A percentile compares a stretch with the other conserved stretches of the same genome.
phyloP scores from a whole-genome alignment of 2,888 invertebrate genomes.

The Stegophylla sp. region DNA sequence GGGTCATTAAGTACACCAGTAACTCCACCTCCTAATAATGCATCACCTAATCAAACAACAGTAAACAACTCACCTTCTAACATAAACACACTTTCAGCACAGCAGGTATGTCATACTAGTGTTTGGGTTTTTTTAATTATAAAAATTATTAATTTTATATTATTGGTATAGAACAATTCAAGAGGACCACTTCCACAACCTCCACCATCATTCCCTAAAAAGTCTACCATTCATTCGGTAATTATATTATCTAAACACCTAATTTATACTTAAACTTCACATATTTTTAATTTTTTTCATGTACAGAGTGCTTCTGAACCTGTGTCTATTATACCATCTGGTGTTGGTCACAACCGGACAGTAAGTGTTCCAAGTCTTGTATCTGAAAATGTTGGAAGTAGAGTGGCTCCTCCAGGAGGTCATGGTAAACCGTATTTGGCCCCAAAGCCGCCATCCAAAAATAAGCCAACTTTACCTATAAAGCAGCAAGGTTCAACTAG shows the following conservation, averaged over 20 bases:
- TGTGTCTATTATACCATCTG: constrained; percentile 65
- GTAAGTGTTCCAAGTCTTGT: constrained; percentile 60
- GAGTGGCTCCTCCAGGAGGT: constrained; percentile 64
- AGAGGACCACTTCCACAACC: constrained; percentile 80
- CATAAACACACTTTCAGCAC: constrained; percentile 38
- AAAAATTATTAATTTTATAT: neutral
- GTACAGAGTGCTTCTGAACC: constrained; percentile 72
- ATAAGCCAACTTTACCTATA: constrained; percentile 73
- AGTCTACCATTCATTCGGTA: constrained; percentile 64
- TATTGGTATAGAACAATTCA: constrained; percentile 65
- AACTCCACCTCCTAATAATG: constrained; percentile 19
- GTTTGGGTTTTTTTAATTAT: neutral
- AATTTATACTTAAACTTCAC: neutral
- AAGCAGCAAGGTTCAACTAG: constrained; percentile 67
- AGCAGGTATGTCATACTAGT: constrained; percentile 23
- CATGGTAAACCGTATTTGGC: constrained; percentile 84
- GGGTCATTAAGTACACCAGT: constrained; percentile 3
- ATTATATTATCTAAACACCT: constrained; percentile 61
- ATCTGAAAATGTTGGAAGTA: constrained; percentile 44
- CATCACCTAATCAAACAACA: constrained; percentile 33
- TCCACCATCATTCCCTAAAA: constrained; percentile 64
- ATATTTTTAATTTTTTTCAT: constrained; percentile 55
- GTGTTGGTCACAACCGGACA: constrained; percentile 61
- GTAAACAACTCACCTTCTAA: constrained; percentile 32
- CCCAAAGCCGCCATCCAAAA: constrained; percentile 74